A percentile compares a stretch with the other conserved stretches of the same genome.
Conservation (phyloP, 1,140 invertebrate genomes). For the Leptopilina clavipes region DNA sequence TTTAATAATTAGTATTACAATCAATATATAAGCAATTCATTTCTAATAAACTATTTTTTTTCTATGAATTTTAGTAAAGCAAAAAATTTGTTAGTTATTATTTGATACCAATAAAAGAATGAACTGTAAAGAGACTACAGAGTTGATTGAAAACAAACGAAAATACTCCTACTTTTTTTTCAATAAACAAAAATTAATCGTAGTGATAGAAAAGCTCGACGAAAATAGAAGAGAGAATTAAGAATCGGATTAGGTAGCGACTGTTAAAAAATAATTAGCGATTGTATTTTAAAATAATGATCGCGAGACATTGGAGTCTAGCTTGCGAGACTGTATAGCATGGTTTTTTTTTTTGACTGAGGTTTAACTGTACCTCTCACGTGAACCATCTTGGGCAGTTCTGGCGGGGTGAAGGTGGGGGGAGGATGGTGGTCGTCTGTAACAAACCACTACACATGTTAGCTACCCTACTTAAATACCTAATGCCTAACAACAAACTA, state of each 20-base stretch:
- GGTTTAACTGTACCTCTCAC: slow-evolving; percentile 87
- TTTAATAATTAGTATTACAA: no score
- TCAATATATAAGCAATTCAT: no score
- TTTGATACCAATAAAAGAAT: no score
- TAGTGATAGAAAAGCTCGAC: background rate
- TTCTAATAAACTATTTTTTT: no score
- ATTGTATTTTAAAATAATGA: slow-evolving; percentile 41
- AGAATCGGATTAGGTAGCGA: background rate
- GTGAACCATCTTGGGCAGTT: slow-evolving; percentile 97
- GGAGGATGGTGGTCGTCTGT: slow-evolving; percentile 95
- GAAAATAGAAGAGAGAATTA: slow-evolving; percentile 18
- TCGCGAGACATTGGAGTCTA: slow-evolving; percentile 64
- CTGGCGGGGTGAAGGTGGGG: slow-evolving; percentile 96
- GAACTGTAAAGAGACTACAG: no score
- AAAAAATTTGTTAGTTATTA: no score
- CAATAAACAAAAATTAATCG: background rate
- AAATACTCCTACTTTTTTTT: no score
- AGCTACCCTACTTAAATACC: slow-evolving; percentile 72
- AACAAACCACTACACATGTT: slow-evolving; percentile 84
- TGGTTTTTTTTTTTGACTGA: slow-evolving; percentile 66
- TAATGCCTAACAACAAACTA: slow-evolving; percentile 59
- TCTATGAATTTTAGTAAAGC: no score
- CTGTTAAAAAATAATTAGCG: background rate
- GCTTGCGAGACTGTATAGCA: slow-evolving; percentile 70
- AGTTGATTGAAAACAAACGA: no score